phyloP scores from a whole-genome alignment of 2,888 invertebrate genomes.

The Lobophora halterata region DNA sequence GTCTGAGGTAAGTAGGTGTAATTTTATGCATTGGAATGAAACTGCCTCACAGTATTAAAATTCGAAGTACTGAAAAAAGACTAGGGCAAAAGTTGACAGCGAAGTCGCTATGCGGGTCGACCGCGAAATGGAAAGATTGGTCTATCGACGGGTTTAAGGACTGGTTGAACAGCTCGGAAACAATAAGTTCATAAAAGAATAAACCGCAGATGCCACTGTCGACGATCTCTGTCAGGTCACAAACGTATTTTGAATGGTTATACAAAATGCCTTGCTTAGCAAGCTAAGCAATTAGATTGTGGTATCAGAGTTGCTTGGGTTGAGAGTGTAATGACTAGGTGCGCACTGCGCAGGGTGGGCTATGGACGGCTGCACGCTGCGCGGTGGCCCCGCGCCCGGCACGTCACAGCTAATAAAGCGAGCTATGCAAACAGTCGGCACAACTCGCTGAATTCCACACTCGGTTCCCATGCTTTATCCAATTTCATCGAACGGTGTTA shows the following conservation, averaged over 20 bases:
- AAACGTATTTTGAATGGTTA: conserved; percentile 12
- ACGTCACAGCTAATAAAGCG: conserved; percentile 75
- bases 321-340: conserved; percentile 3
- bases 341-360: not conserved
- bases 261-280: too few species aligned
- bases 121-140: conserved; percentile 65
- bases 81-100: conserved; percentile 49
- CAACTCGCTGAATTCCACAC: conserved; percentile 68
- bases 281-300: conserved; percentile 19
- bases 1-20: conserved; percentile 46
- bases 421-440: conserved; percentile 73
- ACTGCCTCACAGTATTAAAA: conserved; percentile 18
- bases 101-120: conserved; percentile 68
- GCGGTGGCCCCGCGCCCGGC: conserved; percentile 34
- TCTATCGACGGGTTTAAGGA: conserved; percentile 44
- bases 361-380: conserved; percentile 26
- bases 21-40: conserved; percentile 30
- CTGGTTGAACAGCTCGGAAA: conserved; percentile 55
- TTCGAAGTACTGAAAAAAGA: conserved; percentile 37
- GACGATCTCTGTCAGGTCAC: conserved; percentile 36
- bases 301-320: conserved; percentile 13
- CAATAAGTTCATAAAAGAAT: conserved; percentile 74
- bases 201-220: conserved; percentile 62
- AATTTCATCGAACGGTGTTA: conserved; percentile 72
- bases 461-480: conserved; percentile 77